These are phyloP conservation scores for Bilobella aurantiaca DNA, from an alignment of 1,140 invertebrate genomes.

Conservation along the genomic window DNA sequence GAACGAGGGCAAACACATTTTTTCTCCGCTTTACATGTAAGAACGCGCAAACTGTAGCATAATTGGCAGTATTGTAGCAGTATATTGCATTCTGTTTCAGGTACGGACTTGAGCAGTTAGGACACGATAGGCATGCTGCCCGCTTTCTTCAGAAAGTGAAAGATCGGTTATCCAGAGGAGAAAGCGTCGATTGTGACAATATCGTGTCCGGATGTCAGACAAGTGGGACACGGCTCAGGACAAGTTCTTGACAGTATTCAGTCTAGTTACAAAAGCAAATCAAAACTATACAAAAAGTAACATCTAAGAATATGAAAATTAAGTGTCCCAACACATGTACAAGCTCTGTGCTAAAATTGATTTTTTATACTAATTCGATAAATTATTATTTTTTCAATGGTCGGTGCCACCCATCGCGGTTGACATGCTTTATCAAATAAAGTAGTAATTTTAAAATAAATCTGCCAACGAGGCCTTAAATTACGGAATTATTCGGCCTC, in stretches of 20 bases:
- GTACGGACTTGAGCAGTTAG: constrained; percentile 25
- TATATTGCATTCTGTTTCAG: constrained; percentile 9
- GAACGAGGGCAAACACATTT: constrained; percentile 19
- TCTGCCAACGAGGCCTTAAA: no score
- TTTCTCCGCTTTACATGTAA: constrained; percentile 32
- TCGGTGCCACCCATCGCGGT: no score
- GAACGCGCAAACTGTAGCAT: not conserved
- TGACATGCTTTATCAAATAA: no score
- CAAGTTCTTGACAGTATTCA: not conserved
- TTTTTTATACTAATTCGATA: no score
- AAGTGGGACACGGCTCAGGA: not conserved
- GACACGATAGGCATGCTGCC: constrained; percentile 17
- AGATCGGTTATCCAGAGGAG: constrained; percentile 22
- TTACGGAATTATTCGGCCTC: no score
- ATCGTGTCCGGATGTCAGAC: constrained; percentile 21
- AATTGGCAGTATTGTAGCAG: not conserved
- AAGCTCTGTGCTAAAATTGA: no score
- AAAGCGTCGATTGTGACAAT: constrained; percentile 31
- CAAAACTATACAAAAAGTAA: no score
- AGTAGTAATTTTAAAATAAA: no score
- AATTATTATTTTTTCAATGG: no score
- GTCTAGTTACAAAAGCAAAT: not conserved
- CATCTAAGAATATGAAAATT: no score
- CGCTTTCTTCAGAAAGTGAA: constrained; percentile 25
- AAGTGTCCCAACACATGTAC: no score